phyloP scores from a whole-genome alignment of 2,797 vertebrate genomes.

The Sebastes diaconus region DNA sequence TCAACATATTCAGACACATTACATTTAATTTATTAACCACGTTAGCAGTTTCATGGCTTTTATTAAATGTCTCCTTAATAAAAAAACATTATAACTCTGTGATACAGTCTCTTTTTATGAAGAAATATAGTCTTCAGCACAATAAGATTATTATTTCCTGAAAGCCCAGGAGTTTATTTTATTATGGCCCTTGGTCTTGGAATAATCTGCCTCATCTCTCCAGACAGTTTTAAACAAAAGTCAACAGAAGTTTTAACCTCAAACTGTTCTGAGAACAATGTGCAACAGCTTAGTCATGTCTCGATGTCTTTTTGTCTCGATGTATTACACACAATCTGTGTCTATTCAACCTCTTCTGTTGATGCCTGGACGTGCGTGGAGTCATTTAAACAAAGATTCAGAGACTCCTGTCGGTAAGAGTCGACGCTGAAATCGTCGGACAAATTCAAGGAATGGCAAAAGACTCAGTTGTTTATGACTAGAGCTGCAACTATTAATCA shows the following conservation, averaged over 20 bases:
- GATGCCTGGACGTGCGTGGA: not conserved
- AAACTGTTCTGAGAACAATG: not conserved
- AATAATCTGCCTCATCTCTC: not conserved
- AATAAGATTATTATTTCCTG: not conserved
- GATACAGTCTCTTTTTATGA: not conserved
- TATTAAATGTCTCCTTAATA: not conserved
- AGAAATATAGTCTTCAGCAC: not conserved
- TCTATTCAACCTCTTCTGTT: not conserved
- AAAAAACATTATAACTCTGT: not conserved
- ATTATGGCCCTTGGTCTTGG: not conserved
- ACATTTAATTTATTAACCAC: not conserved
- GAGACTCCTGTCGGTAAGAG: no score
- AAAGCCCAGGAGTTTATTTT: not conserved
- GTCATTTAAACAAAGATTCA: not conserved
- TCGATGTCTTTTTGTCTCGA: not conserved
- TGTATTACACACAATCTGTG: not conserved
- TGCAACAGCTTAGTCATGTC: not conserved
- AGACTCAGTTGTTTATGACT: fast-evolving
- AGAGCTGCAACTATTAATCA: no score
- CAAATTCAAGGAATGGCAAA: no score
- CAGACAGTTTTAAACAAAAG: not conserved
- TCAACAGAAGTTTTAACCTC: not conserved
- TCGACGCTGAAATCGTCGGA: no score
- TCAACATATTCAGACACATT: not conserved
- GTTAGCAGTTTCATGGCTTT: not conserved